Base-by-base conservation (phyloP, 2,113 vertebrate species). In the Prinia subflava region DNA sequence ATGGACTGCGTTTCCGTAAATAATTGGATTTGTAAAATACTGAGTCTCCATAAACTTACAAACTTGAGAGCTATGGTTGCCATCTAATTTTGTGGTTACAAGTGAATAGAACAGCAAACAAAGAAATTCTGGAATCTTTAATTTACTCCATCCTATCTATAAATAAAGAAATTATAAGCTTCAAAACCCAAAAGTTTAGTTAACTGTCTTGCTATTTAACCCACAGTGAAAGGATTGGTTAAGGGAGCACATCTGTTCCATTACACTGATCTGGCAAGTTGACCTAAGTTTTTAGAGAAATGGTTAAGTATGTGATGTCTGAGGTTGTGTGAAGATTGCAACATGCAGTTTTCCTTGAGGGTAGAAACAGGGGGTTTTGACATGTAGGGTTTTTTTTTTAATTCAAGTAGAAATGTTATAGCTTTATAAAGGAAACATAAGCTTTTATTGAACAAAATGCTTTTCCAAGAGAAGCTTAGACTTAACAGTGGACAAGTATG, bases 61-160 rank as follows among this genome's bases (percentile, higher is more conserved):
- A 17, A 80, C 31, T 69, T 92, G 35, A 79, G 76, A 89, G 91
- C 73, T 15, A 17, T 4, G 0, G 55, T 41, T 89, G 52, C 70
- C 35, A 46, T 93, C 42, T 93, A 63, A 76, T 94, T 94, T 94
- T 87, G 49, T 90, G 93, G 79, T 74, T 77, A 49, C 10, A 60
- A 87, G 15, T 28, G 53, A 94, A 76, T 56, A n/a, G 44, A 94
- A 83, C 33, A 64, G 71, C 59, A 90, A 91, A 59, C 57, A 50
- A 91, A 87, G 74, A 68, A 81, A 50, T 33, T 55, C 50, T 31
- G 41, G 77, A 73, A 81, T 83, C 77, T 95, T 53, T 87, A 63
- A 87, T 95, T 96, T 92, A 33, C 35, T 94, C 17, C 24, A 62
- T 83, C 53, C 23, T 86, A 23, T 62, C 75, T 93, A 39, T 83